Conservation (phyloP, 2,797 vertebrate genomes). For the Notoglanidium macrostoma region DNA sequence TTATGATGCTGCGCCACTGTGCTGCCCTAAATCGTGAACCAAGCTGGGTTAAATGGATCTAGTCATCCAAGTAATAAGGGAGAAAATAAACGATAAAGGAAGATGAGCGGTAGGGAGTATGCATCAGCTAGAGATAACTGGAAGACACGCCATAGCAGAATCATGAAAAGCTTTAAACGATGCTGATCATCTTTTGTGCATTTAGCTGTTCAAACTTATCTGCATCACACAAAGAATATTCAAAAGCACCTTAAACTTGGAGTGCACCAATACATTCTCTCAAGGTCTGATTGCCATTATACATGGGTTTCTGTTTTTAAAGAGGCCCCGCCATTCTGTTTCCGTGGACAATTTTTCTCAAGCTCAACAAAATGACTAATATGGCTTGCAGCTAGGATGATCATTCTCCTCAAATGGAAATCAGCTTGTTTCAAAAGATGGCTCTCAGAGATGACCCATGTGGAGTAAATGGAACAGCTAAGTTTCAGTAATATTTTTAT, state of each 20-base stretch:
- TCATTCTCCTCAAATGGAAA: background rate
- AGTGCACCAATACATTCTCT: background rate
- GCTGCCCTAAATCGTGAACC: background rate
- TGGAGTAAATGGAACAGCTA: background rate
- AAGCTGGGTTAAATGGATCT: background rate
- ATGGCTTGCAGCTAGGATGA: background rate
- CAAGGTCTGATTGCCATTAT: slow-evolving; percentile 29
- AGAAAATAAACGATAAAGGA: background rate
- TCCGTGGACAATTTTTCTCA: background rate
- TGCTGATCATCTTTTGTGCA: slow-evolving; percentile 2
- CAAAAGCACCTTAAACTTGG: slow-evolving; percentile 4
- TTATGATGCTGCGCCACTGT: background rate
- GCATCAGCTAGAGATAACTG: background rate
- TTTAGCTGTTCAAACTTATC: background rate
- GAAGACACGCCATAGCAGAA: background rate
- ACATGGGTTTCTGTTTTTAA: background rate
- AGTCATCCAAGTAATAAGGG: background rate
- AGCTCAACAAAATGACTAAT: background rate
- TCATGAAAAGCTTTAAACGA: slow-evolving; percentile 16
- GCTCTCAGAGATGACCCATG: background rate
- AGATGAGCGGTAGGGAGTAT: background rate
- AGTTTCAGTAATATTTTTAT: background rate
- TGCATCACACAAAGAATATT: slow-evolving; percentile 11
- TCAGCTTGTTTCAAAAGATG: background rate
- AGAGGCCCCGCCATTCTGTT: background rate